phyloP scores from a whole-genome alignment of 2,113 vertebrate genomes.

The Leucosticte australis region DNA sequence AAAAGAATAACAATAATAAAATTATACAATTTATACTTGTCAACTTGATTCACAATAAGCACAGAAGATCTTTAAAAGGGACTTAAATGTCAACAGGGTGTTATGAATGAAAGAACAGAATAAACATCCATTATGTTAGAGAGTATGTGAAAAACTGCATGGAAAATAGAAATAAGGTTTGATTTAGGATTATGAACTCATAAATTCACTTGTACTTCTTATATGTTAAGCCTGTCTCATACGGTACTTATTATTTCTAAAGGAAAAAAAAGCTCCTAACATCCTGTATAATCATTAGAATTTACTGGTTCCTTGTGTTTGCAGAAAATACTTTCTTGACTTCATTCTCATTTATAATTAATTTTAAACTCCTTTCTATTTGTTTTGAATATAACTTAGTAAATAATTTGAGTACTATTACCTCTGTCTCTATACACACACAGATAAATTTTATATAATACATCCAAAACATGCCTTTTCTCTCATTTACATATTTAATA shows the following conservation, averaged over 20 bases:
- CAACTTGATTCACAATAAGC: conserved; percentile 51
- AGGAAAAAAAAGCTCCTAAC: neutral
- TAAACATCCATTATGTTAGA: conserved; percentile 50
- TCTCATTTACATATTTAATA: neutral
- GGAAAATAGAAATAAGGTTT: conserved; percentile 56
- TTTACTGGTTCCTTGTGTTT: conserved; percentile 42
- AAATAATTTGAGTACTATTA: neutral
- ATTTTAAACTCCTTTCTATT: conserved; percentile 24
- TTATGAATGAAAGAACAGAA: conserved; percentile 47
- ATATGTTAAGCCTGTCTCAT: neutral
- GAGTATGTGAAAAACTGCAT: conserved; percentile 58
- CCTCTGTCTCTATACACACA: neutral
- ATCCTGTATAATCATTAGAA: conserved; percentile 32
- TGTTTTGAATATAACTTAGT: conserved; percentile 17
- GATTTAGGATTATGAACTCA: conserved; percentile 61
- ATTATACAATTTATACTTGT: conserved; percentile 28
- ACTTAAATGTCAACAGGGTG: conserved; percentile 46
- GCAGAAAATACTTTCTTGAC: conserved; percentile 17
- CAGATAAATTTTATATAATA: neutral
- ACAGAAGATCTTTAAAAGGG: conserved; percentile 31
- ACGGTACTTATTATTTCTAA: conserved; percentile 31
- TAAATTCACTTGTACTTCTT: conserved; percentile 54
- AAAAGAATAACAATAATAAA: conserved; percentile 59
- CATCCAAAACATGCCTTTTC: neutral
- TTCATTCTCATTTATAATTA: conserved; percentile 30